Conservation (phyloP, 2,888 invertebrate genomes). For the Sarcophaga variegata region DNA sequence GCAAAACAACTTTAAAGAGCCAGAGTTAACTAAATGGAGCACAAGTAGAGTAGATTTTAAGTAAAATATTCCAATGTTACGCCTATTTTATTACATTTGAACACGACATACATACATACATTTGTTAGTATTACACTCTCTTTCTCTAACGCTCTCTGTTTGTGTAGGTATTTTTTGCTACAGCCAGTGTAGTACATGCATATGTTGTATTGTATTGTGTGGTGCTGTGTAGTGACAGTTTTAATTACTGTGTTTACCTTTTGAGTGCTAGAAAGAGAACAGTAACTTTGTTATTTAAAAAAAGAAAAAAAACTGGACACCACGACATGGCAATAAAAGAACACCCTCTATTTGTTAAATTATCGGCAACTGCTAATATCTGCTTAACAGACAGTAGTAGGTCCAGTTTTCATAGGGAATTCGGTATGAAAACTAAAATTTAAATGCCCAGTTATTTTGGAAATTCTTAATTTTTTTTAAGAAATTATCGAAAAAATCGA, state of each 20-base stretch:
- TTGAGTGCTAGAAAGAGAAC: constrained; percentile 69
- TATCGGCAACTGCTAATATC: too few species aligned
- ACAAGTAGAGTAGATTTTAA: background rate
- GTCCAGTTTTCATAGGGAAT: too few species aligned
- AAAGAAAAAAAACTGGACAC: constrained; percentile 1
- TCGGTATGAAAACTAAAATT: too few species aligned
- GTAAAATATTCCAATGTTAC: constrained; percentile 75
- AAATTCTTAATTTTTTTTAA: background rate
- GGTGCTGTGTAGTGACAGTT: constrained; percentile 77
- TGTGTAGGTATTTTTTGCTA: constrained; percentile 8
- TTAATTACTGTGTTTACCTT: constrained; percentile 74
- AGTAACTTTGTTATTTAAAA: constrained; percentile 33
- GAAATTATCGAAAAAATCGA: background rate
- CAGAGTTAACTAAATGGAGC: background rate
- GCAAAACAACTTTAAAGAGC: background rate
- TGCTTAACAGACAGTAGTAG: too few species aligned
- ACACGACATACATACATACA: constrained; percentile 9
- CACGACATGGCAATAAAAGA: constrained; percentile 2
- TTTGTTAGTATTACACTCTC: constrained; percentile 32
- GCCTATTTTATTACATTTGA: constrained; percentile 74
- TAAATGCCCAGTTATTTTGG: constrained; percentile 18
- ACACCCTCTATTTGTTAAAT: constrained; percentile 48
- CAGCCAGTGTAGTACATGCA: background rate
- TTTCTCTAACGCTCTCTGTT: constrained; percentile 25
- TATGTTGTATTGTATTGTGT: constrained; percentile 70